A percentile compares a stretch with the other conserved stretches of the same genome.
These are phyloP conservation scores for Gephyroberyx darwinii DNA, from an alignment of 2,797 vertebrate species.

Conservation along the genomic window DNA sequence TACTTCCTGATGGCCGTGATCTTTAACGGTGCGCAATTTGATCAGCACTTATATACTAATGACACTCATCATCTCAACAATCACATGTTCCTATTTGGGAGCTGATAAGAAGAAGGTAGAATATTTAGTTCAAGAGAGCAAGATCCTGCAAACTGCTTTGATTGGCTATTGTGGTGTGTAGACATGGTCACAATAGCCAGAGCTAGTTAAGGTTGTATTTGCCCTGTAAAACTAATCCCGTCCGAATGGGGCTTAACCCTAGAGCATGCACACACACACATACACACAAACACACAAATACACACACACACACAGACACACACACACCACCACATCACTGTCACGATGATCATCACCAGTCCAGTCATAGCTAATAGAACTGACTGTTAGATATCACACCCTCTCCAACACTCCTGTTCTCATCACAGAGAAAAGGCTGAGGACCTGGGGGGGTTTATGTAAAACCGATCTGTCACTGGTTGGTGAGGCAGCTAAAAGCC, in stretches of 20 bases:
- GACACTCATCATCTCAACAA: too few relatives aligned
- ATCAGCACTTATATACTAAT: too few relatives aligned
- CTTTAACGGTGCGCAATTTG: too few relatives aligned
- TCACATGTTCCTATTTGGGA: too few relatives aligned
- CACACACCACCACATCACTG: conserved; percentile 30
- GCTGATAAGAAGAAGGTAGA: too few relatives aligned
- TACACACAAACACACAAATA: conserved; percentile 19
- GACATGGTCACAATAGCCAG: too few relatives aligned
- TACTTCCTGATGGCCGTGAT: too few relatives aligned
- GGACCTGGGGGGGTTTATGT: conserved; percentile 56
- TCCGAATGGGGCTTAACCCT: conserved; percentile 5
- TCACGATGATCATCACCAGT: conserved; percentile 58
- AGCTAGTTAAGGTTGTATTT: too few relatives aligned
- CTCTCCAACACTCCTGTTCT: conserved; percentile 50
- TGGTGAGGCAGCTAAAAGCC: conserved; percentile 36
- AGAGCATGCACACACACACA: background rate
- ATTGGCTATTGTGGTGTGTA: too few relatives aligned
- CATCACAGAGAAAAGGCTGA: conserved; percentile 48
- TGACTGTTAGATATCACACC: conserved; percentile 68
- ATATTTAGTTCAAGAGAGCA: too few relatives aligned
- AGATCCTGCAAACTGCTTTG: too few relatives aligned
- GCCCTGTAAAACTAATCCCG: too few relatives aligned
- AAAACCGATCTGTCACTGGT: conserved; percentile 66
- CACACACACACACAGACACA: conserved; percentile 30
- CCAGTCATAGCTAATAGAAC: conserved; percentile 61